Evolutionary conservation across 1,140 invertebrate species (phyloP).

Genomic region (Bradynema listronoti): DNA sequence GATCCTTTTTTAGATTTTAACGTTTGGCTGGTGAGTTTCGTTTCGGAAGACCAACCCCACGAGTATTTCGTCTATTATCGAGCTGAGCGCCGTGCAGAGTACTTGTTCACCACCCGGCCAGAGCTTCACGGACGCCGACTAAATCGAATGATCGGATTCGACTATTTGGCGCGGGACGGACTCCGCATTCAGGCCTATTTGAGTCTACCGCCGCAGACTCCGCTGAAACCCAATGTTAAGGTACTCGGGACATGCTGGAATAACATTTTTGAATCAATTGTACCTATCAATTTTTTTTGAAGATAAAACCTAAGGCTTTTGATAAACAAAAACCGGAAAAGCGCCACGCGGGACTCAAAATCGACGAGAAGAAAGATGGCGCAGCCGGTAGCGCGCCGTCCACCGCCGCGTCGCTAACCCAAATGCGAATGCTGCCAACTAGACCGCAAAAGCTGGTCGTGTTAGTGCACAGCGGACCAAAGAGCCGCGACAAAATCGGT

Average conservation of each 20-base stretch:
- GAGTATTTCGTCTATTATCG: conserved; percentile 47
- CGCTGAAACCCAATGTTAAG: background rate
- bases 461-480: conserved; percentile 51
- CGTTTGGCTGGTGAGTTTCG: conserved; percentile 53
- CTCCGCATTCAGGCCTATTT: conserved; percentile 51
- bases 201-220: conserved; percentile 48
- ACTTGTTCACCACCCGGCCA: conserved; percentile 35
- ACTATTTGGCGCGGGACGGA: conserved; percentile 52
- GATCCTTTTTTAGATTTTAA: conserved; percentile 45
- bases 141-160: conserved; percentile 53
- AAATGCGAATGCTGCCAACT: conserved; percentile 41
- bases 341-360: no score
- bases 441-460: conserved; percentile 47
- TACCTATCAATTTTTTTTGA: no score
- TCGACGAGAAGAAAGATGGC: no score
- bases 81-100: conserved; percentile 45
- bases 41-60: conserved; percentile 54
- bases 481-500: conserved; percentile 45
- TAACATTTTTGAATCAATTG: no score
- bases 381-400: no score
- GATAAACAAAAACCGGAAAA: no score
- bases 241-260: no score
- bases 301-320: no score
- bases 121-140: conserved; percentile 40
- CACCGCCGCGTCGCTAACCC: conserved; percentile 36